A percentile compares a stretch with the other conserved stretches of the same genome.
Evolutionary conservation across 1,140 invertebrate genomes (phyloP).

Genomic region (Lethocerus indicus): DNA sequence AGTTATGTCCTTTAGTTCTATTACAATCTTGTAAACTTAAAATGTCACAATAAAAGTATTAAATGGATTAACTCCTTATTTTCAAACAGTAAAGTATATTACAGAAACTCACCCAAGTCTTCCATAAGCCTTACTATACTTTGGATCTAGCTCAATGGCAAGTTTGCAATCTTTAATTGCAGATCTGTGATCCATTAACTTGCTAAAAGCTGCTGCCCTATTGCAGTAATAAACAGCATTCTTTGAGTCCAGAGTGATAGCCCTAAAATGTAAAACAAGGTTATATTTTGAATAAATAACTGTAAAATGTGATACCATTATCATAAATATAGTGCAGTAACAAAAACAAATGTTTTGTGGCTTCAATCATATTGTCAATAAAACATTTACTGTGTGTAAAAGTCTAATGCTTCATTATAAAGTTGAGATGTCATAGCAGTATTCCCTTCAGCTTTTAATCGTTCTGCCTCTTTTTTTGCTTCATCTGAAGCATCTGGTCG

Average conservation of each 20-base stretch:
- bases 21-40: too few relatives aligned
- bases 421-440: conserved; percentile 64
- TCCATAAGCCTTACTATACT: conserved; percentile 89
- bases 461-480: conserved; percentile 40
- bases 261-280: conserved; percentile 29
- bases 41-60: neutral
- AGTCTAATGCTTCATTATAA: conserved; percentile 58
- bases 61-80: neutral
- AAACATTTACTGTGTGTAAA: conserved; percentile 39
- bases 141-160: conserved; percentile 72
- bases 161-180: conserved; percentile 80
- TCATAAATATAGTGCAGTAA: neutral
- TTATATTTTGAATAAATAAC: neutral
- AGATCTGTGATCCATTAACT: conserved; percentile 57
- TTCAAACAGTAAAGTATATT: neutral
- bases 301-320: neutral
- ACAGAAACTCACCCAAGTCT: conserved; percentile 48
- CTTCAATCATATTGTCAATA: neutral
- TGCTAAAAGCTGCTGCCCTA: conserved; percentile 78
- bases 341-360: neutral
- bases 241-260: conserved; percentile 63
- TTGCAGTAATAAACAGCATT: conserved; percentile 94
- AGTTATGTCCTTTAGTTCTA: too few relatives aligned
- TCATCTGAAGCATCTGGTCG: conserved; percentile 25
- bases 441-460: conserved; percentile 72